Percentiles rank a stretch among this genome's conserved stretches.
Conservation (phyloP, 2,888 invertebrate species). For the Anodontia alba region DNA sequence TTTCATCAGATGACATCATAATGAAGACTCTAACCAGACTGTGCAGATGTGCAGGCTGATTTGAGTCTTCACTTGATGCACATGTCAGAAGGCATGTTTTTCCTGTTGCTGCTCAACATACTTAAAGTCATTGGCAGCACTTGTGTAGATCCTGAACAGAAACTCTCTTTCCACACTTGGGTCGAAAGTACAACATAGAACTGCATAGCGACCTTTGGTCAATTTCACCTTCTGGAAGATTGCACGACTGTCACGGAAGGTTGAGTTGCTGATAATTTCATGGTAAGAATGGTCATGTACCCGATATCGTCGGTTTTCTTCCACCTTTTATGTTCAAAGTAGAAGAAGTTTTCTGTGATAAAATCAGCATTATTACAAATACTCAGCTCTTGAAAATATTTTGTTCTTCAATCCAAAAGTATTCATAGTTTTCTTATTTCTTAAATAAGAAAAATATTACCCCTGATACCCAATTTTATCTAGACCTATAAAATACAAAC, state of each 20-base stretch:
- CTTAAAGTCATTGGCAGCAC: constrained; percentile 77
- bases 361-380: background rate
- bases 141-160: constrained; percentile 86
- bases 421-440: no score
- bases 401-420: background rate
- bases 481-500: no score
- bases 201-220: constrained; percentile 86
- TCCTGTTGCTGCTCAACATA: no score
- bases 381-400: background rate
- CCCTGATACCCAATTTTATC: no score
- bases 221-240: constrained; percentile 85
- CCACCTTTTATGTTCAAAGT: constrained; percentile 81
- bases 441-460: no score
- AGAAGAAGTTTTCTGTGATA: no score
- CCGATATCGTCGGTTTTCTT: constrained; percentile 85
- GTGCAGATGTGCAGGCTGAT: no score
- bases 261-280: constrained; percentile 83
- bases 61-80: no score
- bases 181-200: constrained; percentile 87
- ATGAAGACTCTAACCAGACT: no score
- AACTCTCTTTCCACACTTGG: constrained; percentile 86
- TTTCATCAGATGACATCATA: no score
- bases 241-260: constrained; percentile 85
- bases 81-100: no score
- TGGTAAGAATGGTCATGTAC: constrained; percentile 84